Base-by-base conservation (phyloP, 2,888 invertebrate genomes). In the Scaptomyza cyrtandrae region DNA sequence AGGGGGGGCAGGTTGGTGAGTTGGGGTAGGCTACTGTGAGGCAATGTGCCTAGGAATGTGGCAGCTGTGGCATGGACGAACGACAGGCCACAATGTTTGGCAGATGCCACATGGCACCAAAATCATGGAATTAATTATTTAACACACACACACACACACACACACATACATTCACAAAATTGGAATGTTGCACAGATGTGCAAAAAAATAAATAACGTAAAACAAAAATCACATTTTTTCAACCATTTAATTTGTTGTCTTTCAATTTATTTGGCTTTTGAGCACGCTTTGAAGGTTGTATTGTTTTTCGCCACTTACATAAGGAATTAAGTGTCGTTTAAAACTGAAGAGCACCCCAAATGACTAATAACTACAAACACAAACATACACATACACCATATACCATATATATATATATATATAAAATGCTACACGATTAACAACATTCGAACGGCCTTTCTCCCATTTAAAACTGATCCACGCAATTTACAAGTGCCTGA, bases 181-280 rank as follows among this genome's bases (percentile, higher is more conserved):
- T 53, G 72, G 84, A 71, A 86, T 83, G 84, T 61, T 76, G 84
- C 82, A 80, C 86, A 86, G 84, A 78, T 83, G 84, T 80, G 68
- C 83, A 74, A 56, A 41, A 24, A 44, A 44, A 24, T 1, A 10
- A 14, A 11, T 11, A 19, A 43, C 10, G 6, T 10, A 66, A 50
- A 59, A 52, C 33, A 52, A 60, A 46, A 49, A 14, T 4, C n/a
- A 53, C 19, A 19, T 29, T 29, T 59, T 49, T 52, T 56, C 39
- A 52, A 60, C 64, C 61, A 68, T 68, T 72, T 62, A 39, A 68
- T 57, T 59, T 78, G 44, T 60, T 50, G 50, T 56, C 63, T 65
- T 53, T 60, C 58, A 66, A 63, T 79, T 80, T 71, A 79, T 77
- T 79, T 71, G 85, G 81, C 60, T 50, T 73, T 70, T 71, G 78